Percentiles rank a stretch among this genome's conserved stretches.
These are phyloP conservation scores for Tetranychus truncatus DNA, from an alignment of 2,888 invertebrate genomes.

Conservation along the genomic window DNA sequence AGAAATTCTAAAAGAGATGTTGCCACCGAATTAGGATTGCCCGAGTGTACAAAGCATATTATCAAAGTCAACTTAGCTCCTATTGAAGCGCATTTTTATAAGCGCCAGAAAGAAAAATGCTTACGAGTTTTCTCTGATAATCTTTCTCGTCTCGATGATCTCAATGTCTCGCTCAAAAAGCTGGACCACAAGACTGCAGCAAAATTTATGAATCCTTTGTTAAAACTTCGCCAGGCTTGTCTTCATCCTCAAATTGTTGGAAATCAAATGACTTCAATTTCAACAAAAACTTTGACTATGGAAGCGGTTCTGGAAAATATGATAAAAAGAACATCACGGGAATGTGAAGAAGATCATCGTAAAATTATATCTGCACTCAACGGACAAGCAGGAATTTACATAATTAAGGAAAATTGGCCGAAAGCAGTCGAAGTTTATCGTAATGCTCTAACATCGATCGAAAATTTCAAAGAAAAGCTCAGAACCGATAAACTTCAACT, in stretches of 20 bases:
- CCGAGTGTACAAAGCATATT: constrained; percentile 42
- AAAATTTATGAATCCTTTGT: constrained; percentile 43
- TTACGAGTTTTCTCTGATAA: neutral
- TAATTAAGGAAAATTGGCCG: constrained; percentile 39
- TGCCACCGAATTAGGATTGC: constrained; percentile 44
- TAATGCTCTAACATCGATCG: constrained; percentile 40
- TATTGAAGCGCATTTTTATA: constrained; percentile 53
- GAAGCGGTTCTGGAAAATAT: constrained; percentile 47
- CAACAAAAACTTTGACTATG: constrained; percentile 38
- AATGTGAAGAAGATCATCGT: constrained; percentile 46
- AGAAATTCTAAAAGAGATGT: constrained; percentile 50
- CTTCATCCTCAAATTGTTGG: constrained; percentile 47
- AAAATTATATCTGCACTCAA: constrained; percentile 46
- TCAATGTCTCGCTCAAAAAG: constrained; percentile 30
- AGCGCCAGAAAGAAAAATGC: constrained; percentile 39
- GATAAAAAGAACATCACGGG: constrained; percentile 42
- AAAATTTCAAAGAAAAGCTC: constrained; percentile 35
- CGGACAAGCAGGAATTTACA: constrained; percentile 46
- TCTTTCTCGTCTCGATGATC: constrained; percentile 33
- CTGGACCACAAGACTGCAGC: constrained; percentile 36
- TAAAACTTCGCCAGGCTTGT: constrained; percentile 50
- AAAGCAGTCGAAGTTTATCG: constrained; percentile 45
- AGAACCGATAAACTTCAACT: constrained; percentile 46
- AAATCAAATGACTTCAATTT: constrained; percentile 39
- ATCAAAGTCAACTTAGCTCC: constrained; percentile 49